Evolutionary conservation across 1,140 invertebrate genomes (phyloP), one percentile per base, ranked within the genome.

Genomic region (Rhagoletis pomonella): DNA sequence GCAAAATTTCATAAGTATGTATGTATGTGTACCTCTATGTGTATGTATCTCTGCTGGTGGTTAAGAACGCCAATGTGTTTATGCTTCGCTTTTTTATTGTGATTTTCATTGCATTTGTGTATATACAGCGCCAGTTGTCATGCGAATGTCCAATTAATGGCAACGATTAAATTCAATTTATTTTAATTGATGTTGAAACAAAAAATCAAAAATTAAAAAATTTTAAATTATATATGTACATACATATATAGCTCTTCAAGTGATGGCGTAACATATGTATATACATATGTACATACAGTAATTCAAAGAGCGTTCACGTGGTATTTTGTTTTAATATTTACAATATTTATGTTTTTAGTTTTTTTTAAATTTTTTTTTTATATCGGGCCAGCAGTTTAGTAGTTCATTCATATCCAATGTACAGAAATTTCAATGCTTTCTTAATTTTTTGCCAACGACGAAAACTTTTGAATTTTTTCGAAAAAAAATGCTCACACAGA

Each of bases 111-210:
- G 47, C 55, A 55, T 50, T 55, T 55, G 19, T 81, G 73, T 81
- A 47, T 29, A 29, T 29, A 29, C 29, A 29, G 55, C 73, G n/a
- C 55, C 2, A 17, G 73, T 81, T 81, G 73, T 81, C 73, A 55
- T 55, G 73, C 73, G 73, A 29, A 81, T 58, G 73, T 50, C n/a
- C 73, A 81, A 81, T 81, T 81, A 81, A 55, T 81, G 73, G 47
- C 44, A 58, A 58, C 47, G 50, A 81, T 81, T 81, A 81, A 58
- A 81, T 55, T 81, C 73, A 81, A 81, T 81, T 81, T 55, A 19
- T 58, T 81, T 81, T 81, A 81, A 81, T 81, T 81, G 73, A 50
- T 81, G 55, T 55, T 19, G 73, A 81, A 81, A 81, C 50, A 81
- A 47, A 6, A 55, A 19, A 29, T 29, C 29, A 29, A 55, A 81